phyloP scores from a whole-genome alignment of 2,888 invertebrate species.

The Thysanoteuthis rhombus region DNA sequence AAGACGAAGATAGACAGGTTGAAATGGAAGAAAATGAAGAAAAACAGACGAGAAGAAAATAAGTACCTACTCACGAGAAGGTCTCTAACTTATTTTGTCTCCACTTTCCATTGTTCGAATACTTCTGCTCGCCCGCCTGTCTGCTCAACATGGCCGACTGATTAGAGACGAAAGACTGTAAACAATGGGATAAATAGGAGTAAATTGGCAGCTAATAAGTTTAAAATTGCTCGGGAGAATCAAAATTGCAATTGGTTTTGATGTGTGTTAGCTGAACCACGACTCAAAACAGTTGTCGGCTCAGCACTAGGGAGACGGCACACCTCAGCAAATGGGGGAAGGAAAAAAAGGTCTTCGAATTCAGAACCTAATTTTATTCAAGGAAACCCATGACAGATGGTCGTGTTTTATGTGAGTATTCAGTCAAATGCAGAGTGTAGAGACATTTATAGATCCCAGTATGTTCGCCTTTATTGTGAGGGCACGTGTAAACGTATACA shows the following conservation, averaged over 20 bases:
- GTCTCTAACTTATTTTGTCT: too few species aligned
- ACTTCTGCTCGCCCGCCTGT: not conserved
- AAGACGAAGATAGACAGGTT: too few species aligned
- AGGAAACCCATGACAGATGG: not conserved
- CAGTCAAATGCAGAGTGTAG: not conserved
- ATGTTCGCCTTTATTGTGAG: not conserved
- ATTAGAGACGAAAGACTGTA: not conserved
- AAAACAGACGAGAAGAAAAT: not conserved
- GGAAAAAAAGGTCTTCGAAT: not conserved
- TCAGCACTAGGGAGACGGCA: too few species aligned
- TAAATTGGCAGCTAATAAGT: not conserved
- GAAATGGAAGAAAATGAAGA: not conserved
- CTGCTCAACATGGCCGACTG: not conserved
- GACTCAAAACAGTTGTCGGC: not conserved
- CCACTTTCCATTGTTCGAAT: not conserved
- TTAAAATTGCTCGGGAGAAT: slow-evolving; percentile 12
- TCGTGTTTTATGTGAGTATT: not conserved
- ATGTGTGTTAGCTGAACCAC: not conserved
- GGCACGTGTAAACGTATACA: not conserved
- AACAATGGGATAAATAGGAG: not conserved
- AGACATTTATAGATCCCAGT: not conserved
- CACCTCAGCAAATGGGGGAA: not conserved
- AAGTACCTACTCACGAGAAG: too few species aligned
- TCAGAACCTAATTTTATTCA: not conserved
- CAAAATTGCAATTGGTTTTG: not conserved